These are phyloP conservation scores for Microcebus murinus DNA, from an alignment of 2,113 vertebrate species.

Conservation along the genomic window DNA sequence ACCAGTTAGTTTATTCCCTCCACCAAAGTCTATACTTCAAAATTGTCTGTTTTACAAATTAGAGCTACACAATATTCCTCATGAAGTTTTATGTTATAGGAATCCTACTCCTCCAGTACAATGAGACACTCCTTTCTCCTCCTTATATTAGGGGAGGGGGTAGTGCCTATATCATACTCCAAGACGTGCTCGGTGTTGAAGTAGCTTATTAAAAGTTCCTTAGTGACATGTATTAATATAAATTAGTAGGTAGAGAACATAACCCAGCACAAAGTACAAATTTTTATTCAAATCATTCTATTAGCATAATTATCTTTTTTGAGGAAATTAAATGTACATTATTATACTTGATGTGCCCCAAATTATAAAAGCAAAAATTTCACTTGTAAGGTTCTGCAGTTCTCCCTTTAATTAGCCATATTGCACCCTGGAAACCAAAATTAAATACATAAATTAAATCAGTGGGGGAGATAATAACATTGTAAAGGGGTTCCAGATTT, in stretches of 20 bases:
- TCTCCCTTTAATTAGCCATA: conserved; percentile 85
- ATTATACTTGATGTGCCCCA: conserved; percentile 85
- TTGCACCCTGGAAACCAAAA: conserved; percentile 85
- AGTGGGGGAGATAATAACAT: conserved; percentile 82
- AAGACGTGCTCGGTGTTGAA: conserved; percentile 56
- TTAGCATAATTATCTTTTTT: conserved; percentile 88
- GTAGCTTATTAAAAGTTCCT: conserved; percentile 81
- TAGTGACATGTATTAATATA: conserved; percentile 83
- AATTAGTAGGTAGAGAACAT: conserved; percentile 83
- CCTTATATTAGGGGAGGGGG: neutral
- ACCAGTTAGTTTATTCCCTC: neutral
- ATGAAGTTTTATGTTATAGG: neutral
- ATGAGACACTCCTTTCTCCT: neutral
- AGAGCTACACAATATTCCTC: neutral
- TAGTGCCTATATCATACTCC: neutral
- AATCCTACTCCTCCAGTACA: neutral
- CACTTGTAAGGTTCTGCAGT: conserved; percentile 81
- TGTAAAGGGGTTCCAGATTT: conserved; percentile 72
- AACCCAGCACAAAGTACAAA: conserved; percentile 80
- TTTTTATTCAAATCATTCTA: conserved; percentile 89
- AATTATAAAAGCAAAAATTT: conserved; percentile 86
- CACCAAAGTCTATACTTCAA: neutral
- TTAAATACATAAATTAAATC: conserved; percentile 89
- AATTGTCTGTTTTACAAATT: neutral
- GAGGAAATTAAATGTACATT: conserved; percentile 87